Base-by-base conservation (phyloP, 1,140 invertebrate genomes). In the Drosophila bifasciata region DNA sequence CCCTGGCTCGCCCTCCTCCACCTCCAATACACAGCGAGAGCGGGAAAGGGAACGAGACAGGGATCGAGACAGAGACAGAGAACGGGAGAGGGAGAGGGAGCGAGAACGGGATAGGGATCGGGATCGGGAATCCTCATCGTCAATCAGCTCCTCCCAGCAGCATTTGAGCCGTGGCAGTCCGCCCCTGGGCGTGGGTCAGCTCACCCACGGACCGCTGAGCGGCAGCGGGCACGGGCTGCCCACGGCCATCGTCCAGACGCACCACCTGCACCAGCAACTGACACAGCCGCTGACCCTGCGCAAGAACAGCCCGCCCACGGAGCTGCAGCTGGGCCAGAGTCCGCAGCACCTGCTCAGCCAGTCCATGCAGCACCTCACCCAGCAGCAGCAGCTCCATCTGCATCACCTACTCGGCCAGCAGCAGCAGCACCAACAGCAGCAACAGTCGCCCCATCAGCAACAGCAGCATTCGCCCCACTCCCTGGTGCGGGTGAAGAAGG, bases 381-480 rank as follows among this genome's bases (percentile, higher is more conserved):
- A 84, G 19, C 85, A 90, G 53, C 86, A 91, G 50, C 80, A 90
- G 25, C 61, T 91, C 15, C 90, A 91, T 16, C 45, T 90, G 53
- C 76, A 90, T 5, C 83, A 90, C 79, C 72, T 91, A 63, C 91
- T 85, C 83, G 59, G 89, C 70, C 66, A 91, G 90, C 92, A 91
- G 88, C 92, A 90, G 91, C 93, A 66, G 90, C 92, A 81, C 25
- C 64, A 64, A 41, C 93, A 57, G 78, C 92, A 74, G 15, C 64
- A 72, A 39, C 53, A 72, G 21, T 93, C 79, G 76, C 92, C 79
- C 92, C 92, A 71, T 58, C 77, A 76, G 15, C 78, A 80, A 40
- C 79, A 89, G 43, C 74, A 89, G 89, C 64, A 93, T 90, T 76
- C 93, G 91, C 59, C 92, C 90, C 53, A 93, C 91, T 86, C 93